Evolutionary conservation across 2,888 invertebrate species (phyloP), one percentile per base, ranked within the genome.

Genomic region (Embidobia sp.): DNA sequence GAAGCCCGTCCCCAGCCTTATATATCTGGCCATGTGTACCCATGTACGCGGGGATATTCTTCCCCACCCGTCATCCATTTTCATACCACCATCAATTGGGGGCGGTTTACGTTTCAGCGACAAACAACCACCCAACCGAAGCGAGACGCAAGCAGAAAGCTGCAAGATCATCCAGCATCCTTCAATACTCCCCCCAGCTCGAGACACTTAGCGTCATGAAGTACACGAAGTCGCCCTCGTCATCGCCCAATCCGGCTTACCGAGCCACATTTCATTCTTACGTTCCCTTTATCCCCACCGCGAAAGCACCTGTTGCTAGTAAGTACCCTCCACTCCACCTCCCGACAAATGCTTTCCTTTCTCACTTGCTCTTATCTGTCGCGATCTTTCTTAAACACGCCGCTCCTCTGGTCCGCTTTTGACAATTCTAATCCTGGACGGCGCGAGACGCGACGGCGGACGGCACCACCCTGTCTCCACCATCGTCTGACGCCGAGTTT

Each of bases 1-100:
- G 87, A 87, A 89, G 88, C 86, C 89, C 86, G 88, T 89, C 88
- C 89, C 89, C 88, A 89, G 89, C 89, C 89, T 89, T 89, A 89
- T 89, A 89, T 89, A 89, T 89, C 89, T 89, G 87, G 88, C 87
- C 89, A 87, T 86, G 86, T 88, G 85, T 87, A 88, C 87, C 86
- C 82, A 86, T 84, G 85, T 86, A 84, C 86, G 81, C 84, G 84
- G 87, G 86, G 85, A 85, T 86, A 86, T 85, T 83, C 78, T 76
- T 83, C 87, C 88, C 87, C 87, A 83, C 86, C 80, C 74, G 66
- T 70, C 80, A 80, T 80, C 79, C 81, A 85, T 85, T 85, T 86
- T 86, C 85, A 86, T 85, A 81, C 82, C 80, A 81, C 76, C 82
- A 81, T 80, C 79, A 67, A 81, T 80, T 80, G 79, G 81, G 84